Evolutionary conservation across 2,797 vertebrate species (phyloP), one percentile per base, ranked within the genome.

Genomic region (Phataginus tricuspis): DNA sequence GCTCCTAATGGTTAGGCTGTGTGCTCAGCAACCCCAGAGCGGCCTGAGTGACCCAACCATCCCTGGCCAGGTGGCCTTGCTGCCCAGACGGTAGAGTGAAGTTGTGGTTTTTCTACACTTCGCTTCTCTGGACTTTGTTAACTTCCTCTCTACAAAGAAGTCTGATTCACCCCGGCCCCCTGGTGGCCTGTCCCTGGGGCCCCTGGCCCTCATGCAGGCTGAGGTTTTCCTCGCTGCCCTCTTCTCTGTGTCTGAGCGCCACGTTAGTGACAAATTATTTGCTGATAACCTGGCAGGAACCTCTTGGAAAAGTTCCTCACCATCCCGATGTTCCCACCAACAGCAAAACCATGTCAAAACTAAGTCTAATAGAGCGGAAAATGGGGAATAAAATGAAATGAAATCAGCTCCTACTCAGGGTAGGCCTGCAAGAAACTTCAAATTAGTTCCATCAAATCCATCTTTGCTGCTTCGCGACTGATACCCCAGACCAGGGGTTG

Each of bases 401-500:
- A 96, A 97, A 75, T 83, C 83, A 27, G 86, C 63, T 49, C 3
- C 59, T n/a, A 39, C 92, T 42, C 5, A 23, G 97, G 94, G 92
- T 88, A 79, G 97, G 96, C 92, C 97, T 96, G 92, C 97, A 96
- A 97, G 97, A 97, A 98, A 96, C 97, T 95, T 97, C 98, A 97
- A 98, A 97, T 97, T 80, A 97, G 96, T 94, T 97, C 98, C 94
- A 95, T 98, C 96, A 95, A 88, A 94, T 87, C 97, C 78, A 61
- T 90, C 97, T 95, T 96, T 72, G 66, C 94, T 68, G 98, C 97
- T 93, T 92, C 89, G 95, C 97, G 91, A 98, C 80, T 87, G 98
- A 97, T 97, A 91, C 96, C 96, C 98, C 86, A 66, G 97, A 98
- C 97, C 96, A 91, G 96, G 97, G 97, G 97, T 91, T 98, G 98